These are phyloP conservation scores for Listronotus bonariensis DNA, from an alignment of 1,140 invertebrate genomes.

Conservation along the genomic window DNA sequence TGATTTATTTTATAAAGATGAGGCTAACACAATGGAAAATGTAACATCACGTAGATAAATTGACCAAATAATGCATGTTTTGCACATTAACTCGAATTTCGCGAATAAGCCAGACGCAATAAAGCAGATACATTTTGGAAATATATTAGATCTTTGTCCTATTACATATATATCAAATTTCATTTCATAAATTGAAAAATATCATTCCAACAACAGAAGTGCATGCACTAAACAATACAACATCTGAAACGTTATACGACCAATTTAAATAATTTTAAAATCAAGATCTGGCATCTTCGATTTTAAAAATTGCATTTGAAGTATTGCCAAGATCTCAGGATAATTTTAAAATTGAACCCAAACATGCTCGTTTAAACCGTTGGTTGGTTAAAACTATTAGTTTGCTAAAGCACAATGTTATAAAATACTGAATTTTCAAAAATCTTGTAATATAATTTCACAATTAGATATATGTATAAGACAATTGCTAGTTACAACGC, in stretches of 20 bases:
- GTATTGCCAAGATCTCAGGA: too few species aligned
- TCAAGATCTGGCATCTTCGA: not conserved
- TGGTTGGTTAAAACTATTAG: too few species aligned
- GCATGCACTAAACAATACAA: not conserved
- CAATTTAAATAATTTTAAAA: constrained; percentile 6
- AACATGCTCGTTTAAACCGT: too few species aligned
- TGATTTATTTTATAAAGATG: constrained; percentile 32
- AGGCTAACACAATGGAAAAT: constrained; percentile 33
- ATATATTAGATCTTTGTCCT: constrained; percentile 7
- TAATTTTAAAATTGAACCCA: too few species aligned
- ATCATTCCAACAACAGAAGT: not conserved
- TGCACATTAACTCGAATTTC: constrained; percentile 28
- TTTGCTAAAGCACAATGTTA: too few species aligned
- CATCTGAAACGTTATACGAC: not conserved
- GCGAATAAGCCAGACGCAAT: constrained; percentile 6
- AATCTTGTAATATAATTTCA: too few species aligned
- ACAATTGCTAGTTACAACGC: too few species aligned
- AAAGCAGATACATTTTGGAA: constrained; percentile 2
- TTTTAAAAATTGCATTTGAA: not conserved
- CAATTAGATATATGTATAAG: too few species aligned
- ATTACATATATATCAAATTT: too few species aligned
- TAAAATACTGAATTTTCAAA: too few species aligned
- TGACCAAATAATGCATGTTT: constrained; percentile 31
- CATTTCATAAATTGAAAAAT: constrained; percentile 5
- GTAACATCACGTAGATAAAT: constrained; percentile 31